These are phyloP conservation scores for Nebria ingens DNA, from an alignment of 1,140 invertebrate species.

Conservation along the genomic window DNA sequence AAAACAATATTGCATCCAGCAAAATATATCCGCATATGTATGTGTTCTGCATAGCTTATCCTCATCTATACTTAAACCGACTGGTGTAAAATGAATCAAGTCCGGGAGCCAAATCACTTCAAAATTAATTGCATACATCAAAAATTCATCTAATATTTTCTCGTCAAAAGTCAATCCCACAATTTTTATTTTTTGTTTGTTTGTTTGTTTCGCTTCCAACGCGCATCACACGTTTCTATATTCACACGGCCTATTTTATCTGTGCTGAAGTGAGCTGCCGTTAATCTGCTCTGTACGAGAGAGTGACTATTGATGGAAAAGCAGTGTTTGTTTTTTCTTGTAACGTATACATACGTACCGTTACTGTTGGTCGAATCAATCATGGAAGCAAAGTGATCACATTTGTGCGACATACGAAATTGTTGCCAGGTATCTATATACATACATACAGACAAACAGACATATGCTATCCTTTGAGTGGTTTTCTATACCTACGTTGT, in stretches of 20 bases:
- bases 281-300: neutral
- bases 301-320: constrained; percentile 4
- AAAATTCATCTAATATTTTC: neutral
- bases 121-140: neutral
- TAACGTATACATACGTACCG: neutral
- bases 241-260: neutral
- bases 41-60: no score
- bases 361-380: neutral
- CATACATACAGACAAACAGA: no score
- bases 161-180: neutral
- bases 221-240: neutral
- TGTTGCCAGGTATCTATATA: no score
- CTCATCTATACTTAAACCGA: no score
- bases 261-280: neutral
- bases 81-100: no score
- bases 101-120: no score
- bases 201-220: no score
- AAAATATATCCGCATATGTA: no score
- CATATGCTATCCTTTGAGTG: no score
- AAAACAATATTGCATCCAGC: no score
- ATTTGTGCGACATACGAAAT: neutral
- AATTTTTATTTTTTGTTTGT: no score
- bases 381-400: constrained; percentile 2
- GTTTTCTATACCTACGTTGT: no score
- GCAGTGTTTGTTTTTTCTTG: constrained; percentile 3